Conservation (phyloP, 92 coral and sea anemone genomes). For the Bergia puertoricense region DNA sequence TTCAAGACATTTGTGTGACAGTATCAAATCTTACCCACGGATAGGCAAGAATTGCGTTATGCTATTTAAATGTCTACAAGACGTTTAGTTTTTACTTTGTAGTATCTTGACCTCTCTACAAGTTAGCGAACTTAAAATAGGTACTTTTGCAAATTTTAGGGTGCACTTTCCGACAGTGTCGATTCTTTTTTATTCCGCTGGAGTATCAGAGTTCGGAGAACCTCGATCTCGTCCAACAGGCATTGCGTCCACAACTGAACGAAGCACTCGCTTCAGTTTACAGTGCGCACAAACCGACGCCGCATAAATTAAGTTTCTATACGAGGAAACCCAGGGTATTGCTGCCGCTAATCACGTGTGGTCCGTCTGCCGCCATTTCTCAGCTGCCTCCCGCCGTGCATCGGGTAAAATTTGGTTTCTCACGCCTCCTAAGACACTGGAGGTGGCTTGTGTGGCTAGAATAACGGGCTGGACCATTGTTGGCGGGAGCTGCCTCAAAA, state of each 20-base stretch:
- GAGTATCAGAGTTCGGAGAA: no score
- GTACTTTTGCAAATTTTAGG: no score
- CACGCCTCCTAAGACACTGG: conserved; percentile 98
- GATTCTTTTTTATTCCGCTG: no score
- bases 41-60: no score
- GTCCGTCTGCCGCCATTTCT: conserved; percentile 84
- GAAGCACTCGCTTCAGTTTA: neutral
- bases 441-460: conserved; percentile 97
- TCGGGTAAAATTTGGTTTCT: conserved; percentile 97
- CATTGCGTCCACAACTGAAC: neutral
- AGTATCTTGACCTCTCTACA: no score
- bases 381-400: conserved; percentile 97
- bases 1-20: no score
- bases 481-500: conserved; percentile 94
- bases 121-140: no score
- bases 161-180: no score
- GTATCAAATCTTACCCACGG: no score
- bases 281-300: neutral
- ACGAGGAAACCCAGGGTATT: neutral
- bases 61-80: no score
- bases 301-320: neutral
- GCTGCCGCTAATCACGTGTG: neutral
- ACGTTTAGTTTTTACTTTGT: no score
- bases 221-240: no score
- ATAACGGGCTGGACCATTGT: conserved; percentile 97